Percentiles rank a stretch among this genome's conserved stretches.
Evolutionary conservation across 2,113 vertebrate species (phyloP).

Genomic region (Clarias macrocephalus): DNA sequence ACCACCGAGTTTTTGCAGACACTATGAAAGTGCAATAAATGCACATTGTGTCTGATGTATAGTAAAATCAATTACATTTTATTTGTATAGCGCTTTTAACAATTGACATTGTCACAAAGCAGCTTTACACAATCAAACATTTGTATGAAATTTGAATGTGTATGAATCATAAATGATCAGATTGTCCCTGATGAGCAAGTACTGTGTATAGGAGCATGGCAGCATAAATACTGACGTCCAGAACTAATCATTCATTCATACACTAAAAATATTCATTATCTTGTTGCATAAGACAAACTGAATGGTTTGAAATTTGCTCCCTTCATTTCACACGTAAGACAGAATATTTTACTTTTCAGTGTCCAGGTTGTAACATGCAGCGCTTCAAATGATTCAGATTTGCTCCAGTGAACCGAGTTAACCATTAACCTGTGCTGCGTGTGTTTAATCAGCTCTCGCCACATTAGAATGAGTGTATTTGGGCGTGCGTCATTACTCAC

Average conservation of each 20-base stretch:
- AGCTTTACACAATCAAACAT: too few species aligned
- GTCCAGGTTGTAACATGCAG: not conserved
- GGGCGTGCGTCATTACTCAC: constrained; percentile 40
- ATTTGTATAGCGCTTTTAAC: too few species aligned
- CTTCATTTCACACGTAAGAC: not conserved
- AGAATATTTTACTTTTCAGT: not conserved
- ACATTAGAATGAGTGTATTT: constrained; percentile 11
- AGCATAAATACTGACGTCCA: not conserved
- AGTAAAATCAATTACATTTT: too few species aligned
- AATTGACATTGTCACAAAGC: too few species aligned
- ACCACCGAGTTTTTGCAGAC: not conserved
- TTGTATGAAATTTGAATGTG: too few species aligned
- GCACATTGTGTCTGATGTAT: not conserved
- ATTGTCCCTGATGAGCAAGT: too few species aligned
- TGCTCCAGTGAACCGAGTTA: constrained; percentile 25
- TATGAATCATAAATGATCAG: too few species aligned
- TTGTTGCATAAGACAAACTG: not conserved
- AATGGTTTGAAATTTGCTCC: not conserved
- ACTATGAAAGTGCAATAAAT: not conserved
- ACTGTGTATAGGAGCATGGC: not conserved
- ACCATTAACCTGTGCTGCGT: constrained; percentile 28
- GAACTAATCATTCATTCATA: not conserved
- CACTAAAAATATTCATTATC: not conserved
- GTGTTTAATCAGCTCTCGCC: constrained; percentile 15
- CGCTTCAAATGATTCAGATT: not conserved